Conservation (phyloP, 2,888 invertebrate genomes). For the Blastobasis adustella region DNA sequence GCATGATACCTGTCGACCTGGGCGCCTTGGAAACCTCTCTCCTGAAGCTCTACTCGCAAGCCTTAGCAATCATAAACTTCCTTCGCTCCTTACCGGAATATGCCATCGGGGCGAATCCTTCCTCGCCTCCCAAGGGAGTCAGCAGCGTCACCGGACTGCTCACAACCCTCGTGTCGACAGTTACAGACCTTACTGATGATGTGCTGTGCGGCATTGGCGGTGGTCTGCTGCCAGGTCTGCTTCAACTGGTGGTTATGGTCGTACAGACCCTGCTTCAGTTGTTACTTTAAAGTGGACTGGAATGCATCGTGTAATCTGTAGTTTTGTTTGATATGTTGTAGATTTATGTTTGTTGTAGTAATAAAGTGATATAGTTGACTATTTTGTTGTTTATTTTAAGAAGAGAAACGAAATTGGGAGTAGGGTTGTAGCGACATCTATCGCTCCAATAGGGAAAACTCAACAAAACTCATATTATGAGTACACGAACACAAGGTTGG, state of each 20-base stretch:
- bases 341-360: neutral
- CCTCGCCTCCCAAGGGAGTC: constrained; percentile 21
- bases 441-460: too few species aligned
- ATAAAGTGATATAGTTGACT: constrained; percentile 5
- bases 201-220: constrained; percentile 51
- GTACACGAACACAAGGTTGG: too few species aligned
- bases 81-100: constrained; percentile 53
- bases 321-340: neutral
- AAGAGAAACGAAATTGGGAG: too few species aligned
- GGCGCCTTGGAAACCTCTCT: constrained; percentile 59
- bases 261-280: constrained; percentile 44
- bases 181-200: constrained; percentile 53
- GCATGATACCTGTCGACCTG: constrained; percentile 56
- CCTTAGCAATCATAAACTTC: constrained; percentile 62
- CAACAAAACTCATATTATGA: too few species aligned
- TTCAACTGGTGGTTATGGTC: constrained; percentile 51
- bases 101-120: constrained; percentile 53
- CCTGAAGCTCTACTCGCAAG: constrained; percentile 59
- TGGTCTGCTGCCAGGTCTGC: constrained; percentile 48
- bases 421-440: too few species aligned
- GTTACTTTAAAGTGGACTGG: constrained; percentile 28
- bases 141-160: constrained; percentile 44
- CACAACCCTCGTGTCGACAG: constrained; percentile 34
- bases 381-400: too few species aligned
- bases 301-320: constrained; percentile 1